Evolutionary conservation across 2,797 vertebrate genomes (phyloP).

Genomic region (Phoebastria nigripes): DNA sequence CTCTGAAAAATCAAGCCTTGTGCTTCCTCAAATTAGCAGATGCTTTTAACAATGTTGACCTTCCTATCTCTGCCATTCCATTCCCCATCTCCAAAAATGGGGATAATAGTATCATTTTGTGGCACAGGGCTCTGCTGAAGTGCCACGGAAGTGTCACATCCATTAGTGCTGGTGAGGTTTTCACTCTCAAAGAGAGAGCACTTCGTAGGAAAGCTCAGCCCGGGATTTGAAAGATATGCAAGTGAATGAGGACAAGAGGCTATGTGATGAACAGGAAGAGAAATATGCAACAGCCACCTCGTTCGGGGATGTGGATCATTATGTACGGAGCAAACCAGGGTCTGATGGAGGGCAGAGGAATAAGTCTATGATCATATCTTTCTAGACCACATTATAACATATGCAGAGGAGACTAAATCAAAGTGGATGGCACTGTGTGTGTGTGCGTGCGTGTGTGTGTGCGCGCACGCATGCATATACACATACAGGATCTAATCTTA

Average conservation of each 20-base stretch:
- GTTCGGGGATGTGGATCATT: background rate
- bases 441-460: background rate
- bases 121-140: background rate
- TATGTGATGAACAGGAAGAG: background rate
- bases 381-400: background rate
- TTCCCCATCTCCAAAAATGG: background rate
- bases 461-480: rapidly evolving
- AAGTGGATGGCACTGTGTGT: background rate
- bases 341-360: background rate
- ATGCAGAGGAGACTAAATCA: background rate
- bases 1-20: background rate
- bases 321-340: background rate
- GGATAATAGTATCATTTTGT: background rate
- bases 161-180: background rate
- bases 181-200: background rate
- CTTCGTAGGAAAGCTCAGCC: background rate
- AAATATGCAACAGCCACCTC: rapidly evolving
- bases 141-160: background rate
- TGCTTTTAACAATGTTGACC: slow-evolving; percentile 33
- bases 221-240: background rate
- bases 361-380: background rate
- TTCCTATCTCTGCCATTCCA: background rate
- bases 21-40: background rate
- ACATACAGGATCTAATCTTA: background rate
- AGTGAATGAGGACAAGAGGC: background rate